Evolutionary conservation across 2,113 vertebrate species (phyloP).

Genomic region (Istiophorus platypterus): DNA sequence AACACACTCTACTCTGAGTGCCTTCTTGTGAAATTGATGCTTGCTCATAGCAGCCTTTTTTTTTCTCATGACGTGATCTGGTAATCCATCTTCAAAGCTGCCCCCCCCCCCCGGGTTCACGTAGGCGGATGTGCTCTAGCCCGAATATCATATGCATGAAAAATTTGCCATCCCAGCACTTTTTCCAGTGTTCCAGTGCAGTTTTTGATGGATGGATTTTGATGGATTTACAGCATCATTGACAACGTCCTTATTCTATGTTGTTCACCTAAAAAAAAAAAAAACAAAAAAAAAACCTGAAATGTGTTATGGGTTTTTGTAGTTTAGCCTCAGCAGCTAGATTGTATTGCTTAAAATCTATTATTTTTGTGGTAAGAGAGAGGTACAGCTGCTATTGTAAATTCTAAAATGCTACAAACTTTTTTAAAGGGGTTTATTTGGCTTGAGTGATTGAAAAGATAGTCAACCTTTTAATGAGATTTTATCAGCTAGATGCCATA

Average conservation of each 20-base stretch:
- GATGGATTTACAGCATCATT: neutral
- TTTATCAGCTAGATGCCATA: neutral
- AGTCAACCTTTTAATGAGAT: neutral
- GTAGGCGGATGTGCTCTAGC: conserved; percentile 59
- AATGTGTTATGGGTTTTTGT: neutral
- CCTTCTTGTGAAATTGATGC: conserved; percentile 61
- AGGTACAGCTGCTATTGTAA: neutral
- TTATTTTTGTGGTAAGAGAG: neutral
- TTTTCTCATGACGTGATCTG: conserved; percentile 64
- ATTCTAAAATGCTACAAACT: neutral
- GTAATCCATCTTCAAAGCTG: conserved; percentile 77
- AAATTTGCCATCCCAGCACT: conserved; percentile 70
- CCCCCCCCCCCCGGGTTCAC: conserved; percentile 43
- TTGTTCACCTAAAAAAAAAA: neutral
- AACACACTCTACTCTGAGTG: conserved; percentile 45
- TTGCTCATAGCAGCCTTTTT: conserved; percentile 57
- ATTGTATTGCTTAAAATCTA: neutral
- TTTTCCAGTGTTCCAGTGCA: conserved; percentile 59
- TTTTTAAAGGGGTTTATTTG: neutral
- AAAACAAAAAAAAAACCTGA: neutral
- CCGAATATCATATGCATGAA: conserved; percentile 75
- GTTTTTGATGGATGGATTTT: conserved; percentile 78
- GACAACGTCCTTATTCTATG: neutral
- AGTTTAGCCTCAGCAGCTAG: neutral
- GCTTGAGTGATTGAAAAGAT: neutral